These are phyloP conservation scores for Gibbula magus DNA, from an alignment of 2,888 invertebrate species.

Conservation along the genomic window DNA sequence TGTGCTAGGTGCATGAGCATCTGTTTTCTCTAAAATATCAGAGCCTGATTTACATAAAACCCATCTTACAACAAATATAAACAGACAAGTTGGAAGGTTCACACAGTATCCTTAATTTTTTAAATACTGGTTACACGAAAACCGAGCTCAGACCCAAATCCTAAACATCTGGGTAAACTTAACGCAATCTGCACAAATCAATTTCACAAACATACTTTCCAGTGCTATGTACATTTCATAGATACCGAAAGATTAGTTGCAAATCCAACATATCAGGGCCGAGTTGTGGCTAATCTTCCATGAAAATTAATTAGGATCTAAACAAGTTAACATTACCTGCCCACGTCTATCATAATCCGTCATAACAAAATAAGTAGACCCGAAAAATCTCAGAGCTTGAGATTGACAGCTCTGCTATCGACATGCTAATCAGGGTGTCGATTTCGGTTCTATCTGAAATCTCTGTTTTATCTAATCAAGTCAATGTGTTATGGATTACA, in stretches of 20 bases:
- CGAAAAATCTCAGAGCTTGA: background rate
- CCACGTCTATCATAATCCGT: background rate
- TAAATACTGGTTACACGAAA: too few species aligned
- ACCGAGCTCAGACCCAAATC: too few species aligned
- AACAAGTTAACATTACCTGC: background rate
- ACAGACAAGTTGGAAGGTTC: too few species aligned
- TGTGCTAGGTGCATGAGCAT: too few species aligned
- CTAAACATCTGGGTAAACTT: background rate
- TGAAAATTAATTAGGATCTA: background rate
- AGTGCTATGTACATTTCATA: background rate
- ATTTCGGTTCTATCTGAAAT: background rate
- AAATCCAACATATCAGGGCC: background rate
- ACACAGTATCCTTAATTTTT: too few species aligned
- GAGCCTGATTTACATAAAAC: too few species aligned
- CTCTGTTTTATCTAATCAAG: constrained; percentile 1
- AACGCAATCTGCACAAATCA: background rate
- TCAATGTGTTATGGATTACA: background rate
- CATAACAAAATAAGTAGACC: background rate
- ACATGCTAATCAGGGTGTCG: background rate
- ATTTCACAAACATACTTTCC: background rate
- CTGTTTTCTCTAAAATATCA: too few species aligned
- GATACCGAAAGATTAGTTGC: background rate
- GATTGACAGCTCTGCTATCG: background rate
- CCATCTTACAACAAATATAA: too few species aligned
- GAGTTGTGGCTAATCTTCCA: background rate